Percentiles rank a stretch among this genome's conserved stretches.
phyloP scores from a whole-genome alignment of 64 coral and sea anemone genomes.

The Pocillopora damicornis region DNA sequence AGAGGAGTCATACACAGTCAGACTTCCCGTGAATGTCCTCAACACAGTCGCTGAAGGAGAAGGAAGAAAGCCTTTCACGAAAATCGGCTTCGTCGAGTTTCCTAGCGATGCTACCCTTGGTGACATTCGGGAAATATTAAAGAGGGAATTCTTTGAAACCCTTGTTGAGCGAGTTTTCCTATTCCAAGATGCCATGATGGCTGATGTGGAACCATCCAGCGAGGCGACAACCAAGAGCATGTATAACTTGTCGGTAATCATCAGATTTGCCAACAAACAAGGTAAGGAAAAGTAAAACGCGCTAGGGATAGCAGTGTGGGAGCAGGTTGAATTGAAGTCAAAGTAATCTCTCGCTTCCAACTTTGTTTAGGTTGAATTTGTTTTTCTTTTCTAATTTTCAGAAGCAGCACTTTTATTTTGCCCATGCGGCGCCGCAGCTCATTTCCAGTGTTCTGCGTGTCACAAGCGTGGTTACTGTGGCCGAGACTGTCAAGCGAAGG shows the following conservation, averaged over 20 bases:
- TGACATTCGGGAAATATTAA: slow-evolving; percentile 31
- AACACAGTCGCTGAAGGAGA: slow-evolving; percentile 26
- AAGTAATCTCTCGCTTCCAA: neutral
- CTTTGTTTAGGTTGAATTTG: neutral
- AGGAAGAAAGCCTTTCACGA: slow-evolving; percentile 29
- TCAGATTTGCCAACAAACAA: slow-evolving; percentile 46
- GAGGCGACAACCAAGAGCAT: slow-evolving; percentile 25
- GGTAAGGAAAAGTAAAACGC: neutral
- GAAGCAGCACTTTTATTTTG: slow-evolving; percentile 51
- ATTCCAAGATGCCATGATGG: slow-evolving; percentile 53
- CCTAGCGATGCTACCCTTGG: slow-evolving; percentile 28
- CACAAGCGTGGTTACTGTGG: slow-evolving; percentile 62
- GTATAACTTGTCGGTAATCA: slow-evolving; percentile 55
- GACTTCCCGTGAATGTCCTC: slow-evolving; percentile 65
- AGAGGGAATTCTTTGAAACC: slow-evolving; percentile 12
- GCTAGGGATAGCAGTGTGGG: too few species aligned
- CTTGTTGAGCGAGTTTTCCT: slow-evolving; percentile 28
- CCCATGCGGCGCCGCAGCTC: slow-evolving; percentile 36
- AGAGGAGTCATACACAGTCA: slow-evolving; percentile 58
- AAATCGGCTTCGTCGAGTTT: slow-evolving; percentile 68
- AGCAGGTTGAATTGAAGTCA: too few species aligned
- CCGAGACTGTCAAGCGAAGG: slow-evolving; percentile 58
- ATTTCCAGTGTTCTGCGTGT: slow-evolving; percentile 64
- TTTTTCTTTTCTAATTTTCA: neutral
- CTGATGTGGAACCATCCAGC: slow-evolving; percentile 42